Evolutionary conservation across 1,140 invertebrate genomes (phyloP).

Genomic region (Drosophila willistoni): DNA sequence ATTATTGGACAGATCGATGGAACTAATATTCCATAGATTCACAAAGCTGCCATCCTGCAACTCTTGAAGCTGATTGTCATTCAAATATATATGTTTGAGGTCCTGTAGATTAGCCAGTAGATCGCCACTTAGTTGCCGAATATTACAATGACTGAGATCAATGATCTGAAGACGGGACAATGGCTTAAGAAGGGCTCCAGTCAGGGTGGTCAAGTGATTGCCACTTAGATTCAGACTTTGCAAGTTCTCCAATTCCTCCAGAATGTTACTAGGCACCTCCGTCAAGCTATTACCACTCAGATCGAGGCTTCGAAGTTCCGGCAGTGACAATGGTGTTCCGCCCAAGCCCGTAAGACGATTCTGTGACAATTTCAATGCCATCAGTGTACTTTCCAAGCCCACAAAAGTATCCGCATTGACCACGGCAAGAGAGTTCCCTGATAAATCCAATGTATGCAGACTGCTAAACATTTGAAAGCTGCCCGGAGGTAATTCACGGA

Average conservation of each 20-base stretch:
- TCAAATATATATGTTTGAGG: conserved; percentile 87
- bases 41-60: conserved; percentile 89
- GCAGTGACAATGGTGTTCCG: conserved; percentile 87
- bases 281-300: conserved; percentile 91
- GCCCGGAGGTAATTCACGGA: conserved; percentile 91
- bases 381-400: conserved; percentile 89
- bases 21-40: conserved; percentile 88
- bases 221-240: conserved; percentile 90
- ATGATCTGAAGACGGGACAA: conserved; percentile 86
- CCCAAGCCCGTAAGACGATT: conserved; percentile 89
- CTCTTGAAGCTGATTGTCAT: conserved; percentile 88
- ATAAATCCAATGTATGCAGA: conserved; percentile 89
- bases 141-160: conserved; percentile 89
- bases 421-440: conserved; percentile 89
- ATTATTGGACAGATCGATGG: conserved; percentile 90
- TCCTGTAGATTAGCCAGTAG: conserved; percentile 88
- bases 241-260: conserved; percentile 88
- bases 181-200: conserved; percentile 85
- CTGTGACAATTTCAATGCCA: conserved; percentile 89
- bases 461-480: conserved; percentile 91
- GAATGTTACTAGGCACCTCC: conserved; percentile 87
- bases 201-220: conserved; percentile 88
- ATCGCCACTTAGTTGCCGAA: conserved; percentile 89
- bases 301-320: conserved; percentile 88
- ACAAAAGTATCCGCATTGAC: conserved; percentile 89